Evolutionary conservation across 2,113 vertebrate genomes (phyloP), one percentile per base, ranked within the genome.

Genomic region (Crotophaga sulcirostris): DNA sequence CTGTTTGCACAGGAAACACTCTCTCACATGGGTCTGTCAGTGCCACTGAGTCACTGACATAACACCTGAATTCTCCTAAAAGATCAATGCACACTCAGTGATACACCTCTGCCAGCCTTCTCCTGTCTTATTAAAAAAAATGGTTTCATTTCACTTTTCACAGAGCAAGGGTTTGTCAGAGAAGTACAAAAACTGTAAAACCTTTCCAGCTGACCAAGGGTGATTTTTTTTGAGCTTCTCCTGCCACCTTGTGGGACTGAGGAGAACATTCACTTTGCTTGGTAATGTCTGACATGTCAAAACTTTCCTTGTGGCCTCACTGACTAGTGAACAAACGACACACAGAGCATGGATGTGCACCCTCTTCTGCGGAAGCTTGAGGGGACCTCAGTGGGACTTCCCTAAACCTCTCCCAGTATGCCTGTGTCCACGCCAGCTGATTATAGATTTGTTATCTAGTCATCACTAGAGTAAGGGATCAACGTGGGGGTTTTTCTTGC

Each of bases 211-310:
- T 15, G 76, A 66, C 31, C 0, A 4, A 36, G 23, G 31, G 10
- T 16, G 16, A 55, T 78, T 82, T 94, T 42, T n/a, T 73, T 70
- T 94, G 62, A 90, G 90, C 14, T 11, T 84, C 81, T 96, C 33
- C 69, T 94, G 97, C 96, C 97, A 97, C 73, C 97, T 91, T 93
- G 94, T 95, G 97, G 97, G 49, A 9, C 11, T 60, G 15, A 36
- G 25, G n/a, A 86, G 93, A 95, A 95, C 31, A 72, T 28, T 84
- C 90, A 58, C 60, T 44, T 67, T 42, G 31, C 13, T 88, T 44
- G 4, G 18, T 23, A 23, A 7, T 12, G 5, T 5, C 19, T 33
- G 58, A 45, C 15, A 20, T 33, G 10, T 7, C 26, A 56, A n/a
- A 86, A 14, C 36, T 56, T 75, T 76, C n/a, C 45, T 18, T 44